Evolutionary conservation across 2,797 vertebrate species (phyloP).

Genomic region (Cynodonichthys magdalenae): DNA sequence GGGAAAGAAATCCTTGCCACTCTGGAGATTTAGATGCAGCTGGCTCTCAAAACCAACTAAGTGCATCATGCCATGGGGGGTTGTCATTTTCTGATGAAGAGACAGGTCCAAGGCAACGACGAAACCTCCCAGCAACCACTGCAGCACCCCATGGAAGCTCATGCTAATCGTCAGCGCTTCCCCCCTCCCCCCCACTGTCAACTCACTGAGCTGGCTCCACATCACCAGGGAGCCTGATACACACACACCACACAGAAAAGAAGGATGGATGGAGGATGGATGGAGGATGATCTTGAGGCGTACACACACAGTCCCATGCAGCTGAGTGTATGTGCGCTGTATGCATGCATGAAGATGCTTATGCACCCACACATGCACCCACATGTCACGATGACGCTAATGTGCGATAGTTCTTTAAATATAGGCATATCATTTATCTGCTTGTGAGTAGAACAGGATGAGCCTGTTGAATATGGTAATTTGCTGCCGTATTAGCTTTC

Average conservation of each 20-base stretch:
- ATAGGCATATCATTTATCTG: conserved; percentile 95
- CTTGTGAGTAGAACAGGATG: conserved; percentile 95
- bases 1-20: conserved; percentile 31
- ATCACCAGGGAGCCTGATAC: conserved; percentile 67
- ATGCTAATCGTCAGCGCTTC: conserved; percentile 74
- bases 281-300: conserved; percentile 69
- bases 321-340: conserved; percentile 11
- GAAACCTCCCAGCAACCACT: conserved; percentile 77
- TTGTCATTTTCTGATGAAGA: conserved; percentile 76
- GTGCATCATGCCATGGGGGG: conserved; percentile 66
- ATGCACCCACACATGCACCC: conserved; percentile 70
- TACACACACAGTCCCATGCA: conserved; percentile 1
- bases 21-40: conserved; percentile 56
- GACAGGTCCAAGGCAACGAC: conserved; percentile 69
- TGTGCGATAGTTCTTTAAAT: conserved; percentile 92
- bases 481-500: conserved; percentile 93
- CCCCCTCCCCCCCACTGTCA: conserved; percentile 65
- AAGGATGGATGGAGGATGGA: conserved; percentile 67
- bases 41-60: conserved; percentile 46
- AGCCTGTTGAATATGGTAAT: conserved; percentile 97
- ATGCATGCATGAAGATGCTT: conserved; percentile 51
- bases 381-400: conserved; percentile 78
- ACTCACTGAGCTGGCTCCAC: conserved; percentile 73
- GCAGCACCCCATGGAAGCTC: conserved; percentile 76
- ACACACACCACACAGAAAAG: conserved; percentile 35